Evolutionary conservation across 35 echinoderm and acorn worm genomes (phyloP), one percentile per base, ranked within the genome.

Genomic region (Ptychodera flava): DNA sequence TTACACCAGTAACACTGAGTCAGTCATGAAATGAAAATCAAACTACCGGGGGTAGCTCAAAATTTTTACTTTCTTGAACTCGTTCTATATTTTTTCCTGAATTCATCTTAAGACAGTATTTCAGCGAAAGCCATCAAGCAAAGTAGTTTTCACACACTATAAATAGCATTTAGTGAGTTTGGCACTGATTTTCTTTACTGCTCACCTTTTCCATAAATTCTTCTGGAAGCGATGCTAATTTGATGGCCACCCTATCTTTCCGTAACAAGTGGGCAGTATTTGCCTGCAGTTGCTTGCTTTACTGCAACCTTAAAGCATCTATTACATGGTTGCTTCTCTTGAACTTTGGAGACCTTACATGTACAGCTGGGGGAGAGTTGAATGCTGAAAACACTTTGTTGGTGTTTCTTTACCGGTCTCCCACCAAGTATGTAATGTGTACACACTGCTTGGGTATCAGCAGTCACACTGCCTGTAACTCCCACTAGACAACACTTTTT

Each of bases 91-190:
- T n/a, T n/a, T n/a, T n/a, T n/a, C n/a, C n/a, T n/a, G n/a, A n/a
- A n/a, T n/a, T n/a, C n/a, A n/a, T n/a, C n/a, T n/a, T n/a, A n/a
- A n/a, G n/a, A n/a, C n/a, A n/a, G n/a, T n/a, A n/a, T n/a, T n/a
- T n/a, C n/a, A n/a, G n/a, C n/a, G n/a, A n/a, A n/a, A n/a, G n/a
- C n/a, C n/a, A n/a, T n/a, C n/a, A n/a, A n/a, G n/a, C n/a, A n/a
- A n/a, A n/a, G n/a, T n/a, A n/a, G n/a, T n/a, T n/a, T n/a, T n/a
- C n/a, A n/a, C n/a, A n/a, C n/a, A n/a, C 45, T 64, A 6, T 64
- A 64, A 64, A 64, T 64, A 64, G 45, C 45, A 64, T 64, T 64
- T 64, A 64, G 45, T n/a, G n/a, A n/a, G n/a, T n/a, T n/a, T 64
- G 45, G 6, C 45, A 64, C 6, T 64, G 45, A 64, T 64, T 64